Base-by-base conservation (phyloP, 1,140 invertebrate genomes). In the Tetramorium simillimum region DNA sequence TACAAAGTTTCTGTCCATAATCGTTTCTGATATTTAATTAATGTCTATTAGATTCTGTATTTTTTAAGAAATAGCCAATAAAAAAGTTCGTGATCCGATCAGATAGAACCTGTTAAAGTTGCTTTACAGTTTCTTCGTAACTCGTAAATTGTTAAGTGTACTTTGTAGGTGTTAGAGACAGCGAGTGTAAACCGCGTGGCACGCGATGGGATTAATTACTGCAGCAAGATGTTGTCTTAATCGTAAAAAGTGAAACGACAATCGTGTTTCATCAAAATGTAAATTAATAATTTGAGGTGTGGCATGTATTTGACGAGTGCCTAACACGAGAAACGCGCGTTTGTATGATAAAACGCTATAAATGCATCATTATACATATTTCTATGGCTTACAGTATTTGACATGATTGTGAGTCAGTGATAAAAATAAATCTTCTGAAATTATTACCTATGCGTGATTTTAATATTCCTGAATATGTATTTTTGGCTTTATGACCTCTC, bases 201-300 rank as follows among this genome's bases (percentile, higher is more conserved):
- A 70, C 46, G 78, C 78, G 63, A 81, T 43, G 33, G 33, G 33
- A 40, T 81, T 69, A 65, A 80, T 80, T 81, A 81, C 46, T 24
- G 16, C 9, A 69, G 46, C 12, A 51, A 69, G 28, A 12, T 33
- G 28, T 58, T 40, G 49, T 51, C 63, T 49, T 53, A 65, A 21
- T 76, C 62, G 18, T 65, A 65, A 65, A 33, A 63, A 2, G 6
- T 37, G 14, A 78, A 70, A 53, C 46, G 12, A 69, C 77, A 28
- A 81, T 67, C 7, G 14, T 69, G 18, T 69, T 10, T 63, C 14
- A 56, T 81, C 33, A 70, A 72, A 81, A 7, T 21, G 4, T 10
- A n/a, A 70, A 53, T 70, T 67, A 56, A 24, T 53, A 40, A 70
- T 24, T 21, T 2, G 16, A 37, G 21, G 6, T 46, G 12, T 37